A percentile compares a stretch with the other conserved stretches of the same genome.
phyloP scores from a whole-genome alignment of 1,140 invertebrate species.

The Phthorimaea operculella region DNA sequence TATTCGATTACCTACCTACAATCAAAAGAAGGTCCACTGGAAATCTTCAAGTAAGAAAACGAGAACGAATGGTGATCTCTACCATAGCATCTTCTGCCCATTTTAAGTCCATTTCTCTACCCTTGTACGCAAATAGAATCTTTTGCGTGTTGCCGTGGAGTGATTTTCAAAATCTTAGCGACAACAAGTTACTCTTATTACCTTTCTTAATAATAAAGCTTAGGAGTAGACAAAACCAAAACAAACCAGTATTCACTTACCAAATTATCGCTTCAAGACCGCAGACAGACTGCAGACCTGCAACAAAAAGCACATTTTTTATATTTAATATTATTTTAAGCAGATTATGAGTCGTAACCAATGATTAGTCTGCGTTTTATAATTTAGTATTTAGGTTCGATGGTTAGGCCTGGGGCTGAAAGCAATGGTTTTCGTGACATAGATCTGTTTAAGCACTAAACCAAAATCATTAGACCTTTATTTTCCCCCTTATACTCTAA shows the following conservation, averaged over 20 bases:
- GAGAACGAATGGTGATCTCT: too few relatives aligned
- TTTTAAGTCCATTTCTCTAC: too few relatives aligned
- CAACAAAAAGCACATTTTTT: slow-evolving; percentile 18
- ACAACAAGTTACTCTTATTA: neutral
- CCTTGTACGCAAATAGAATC: too few relatives aligned
- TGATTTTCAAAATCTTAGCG: too few relatives aligned
- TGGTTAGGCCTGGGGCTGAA: slow-evolving; percentile 46
- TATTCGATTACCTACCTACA: too few relatives aligned
- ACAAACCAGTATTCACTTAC: neutral
- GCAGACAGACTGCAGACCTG: slow-evolving; percentile 14
- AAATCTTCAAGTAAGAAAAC: too few relatives aligned
- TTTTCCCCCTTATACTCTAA: neutral
- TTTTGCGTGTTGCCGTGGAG: too few relatives aligned
- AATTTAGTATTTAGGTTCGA: slow-evolving; percentile 58
- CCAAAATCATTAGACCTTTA: slow-evolving; percentile 27
- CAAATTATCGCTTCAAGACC: neutral
- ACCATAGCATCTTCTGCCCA: too few relatives aligned
- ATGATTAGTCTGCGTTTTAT: slow-evolving; percentile 49
- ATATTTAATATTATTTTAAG: slow-evolving; percentile 39
- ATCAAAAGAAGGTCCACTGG: too few relatives aligned
- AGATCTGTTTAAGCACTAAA: slow-evolving; percentile 48
- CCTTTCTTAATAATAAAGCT: too few relatives aligned
- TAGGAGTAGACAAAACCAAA: too few relatives aligned
- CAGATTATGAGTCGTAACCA: slow-evolving; percentile 37
- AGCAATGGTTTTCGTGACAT: slow-evolving; percentile 58